A percentile compares a stretch with the other conserved stretches of the same genome.
Conservation (phyloP, 2,888 invertebrate species). For the Isoperla grammatica region DNA sequence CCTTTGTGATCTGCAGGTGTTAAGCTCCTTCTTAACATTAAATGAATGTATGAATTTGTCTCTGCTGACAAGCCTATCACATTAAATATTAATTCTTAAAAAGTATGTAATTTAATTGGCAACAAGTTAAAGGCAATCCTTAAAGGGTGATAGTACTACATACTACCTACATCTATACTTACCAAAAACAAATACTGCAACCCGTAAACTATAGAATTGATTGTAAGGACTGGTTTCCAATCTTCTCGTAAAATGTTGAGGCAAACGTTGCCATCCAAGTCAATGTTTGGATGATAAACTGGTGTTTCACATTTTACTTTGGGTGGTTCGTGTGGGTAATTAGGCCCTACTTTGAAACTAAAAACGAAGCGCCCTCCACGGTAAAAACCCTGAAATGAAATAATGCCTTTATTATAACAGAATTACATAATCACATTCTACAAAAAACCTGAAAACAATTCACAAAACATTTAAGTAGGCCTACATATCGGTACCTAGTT, state of each 20-base stretch:
- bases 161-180: too few species aligned
- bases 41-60: too few species aligned
- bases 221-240: conserved; percentile 98
- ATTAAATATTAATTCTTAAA: too few species aligned
- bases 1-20: too few species aligned
- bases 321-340: conserved; percentile 97
- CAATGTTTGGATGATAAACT: conserved; percentile 98
- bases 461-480: too few species aligned
- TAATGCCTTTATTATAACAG: background rate
- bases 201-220: conserved; percentile 96
- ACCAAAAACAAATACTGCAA: conserved; percentile 95
- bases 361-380: conserved; percentile 91
- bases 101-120: too few species aligned
- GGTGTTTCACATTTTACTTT: conserved; percentile 98
- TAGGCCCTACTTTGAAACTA: conserved; percentile 96
- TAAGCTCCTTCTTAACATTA: too few species aligned
- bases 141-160: too few species aligned
- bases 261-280: conserved; percentile 96
- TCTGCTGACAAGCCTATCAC: too few species aligned
- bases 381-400: conserved; percentile 71
- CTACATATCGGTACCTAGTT: too few species aligned
- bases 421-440: background rate
- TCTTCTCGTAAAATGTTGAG: conserved; percentile 96
- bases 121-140: too few species aligned
- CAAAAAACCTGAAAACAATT: too few species aligned